These are phyloP conservation scores for Pandemis corylana DNA, from an alignment of 2,888 invertebrate genomes.

Conservation along the genomic window DNA sequence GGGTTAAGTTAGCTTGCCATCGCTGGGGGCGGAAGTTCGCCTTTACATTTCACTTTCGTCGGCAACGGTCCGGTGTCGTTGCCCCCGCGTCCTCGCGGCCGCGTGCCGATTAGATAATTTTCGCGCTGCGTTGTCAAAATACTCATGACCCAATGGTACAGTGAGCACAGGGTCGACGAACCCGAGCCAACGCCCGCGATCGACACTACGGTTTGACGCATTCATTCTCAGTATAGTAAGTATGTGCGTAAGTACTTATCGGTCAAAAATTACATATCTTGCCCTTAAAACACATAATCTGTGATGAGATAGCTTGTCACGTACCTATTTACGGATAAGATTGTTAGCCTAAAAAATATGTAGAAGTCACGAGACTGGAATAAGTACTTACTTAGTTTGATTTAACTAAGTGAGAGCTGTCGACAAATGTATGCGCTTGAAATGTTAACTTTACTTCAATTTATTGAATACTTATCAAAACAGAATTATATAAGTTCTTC, in stretches of 20 bases:
- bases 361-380: not conserved
- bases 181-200: slow-evolving; percentile 54
- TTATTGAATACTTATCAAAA: not conserved
- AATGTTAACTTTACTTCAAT: not conserved
- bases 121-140: slow-evolving; percentile 83
- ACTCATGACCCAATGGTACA: slow-evolving; percentile 84
- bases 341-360: not conserved
- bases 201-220: slow-evolving; percentile 6
- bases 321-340: not conserved
- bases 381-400: not conserved
- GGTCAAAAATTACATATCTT: slow-evolving; percentile 2
- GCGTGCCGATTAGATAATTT: slow-evolving; percentile 85
- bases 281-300: not conserved
- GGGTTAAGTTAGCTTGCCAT: slow-evolving; percentile 23
- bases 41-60: slow-evolving; percentile 81
- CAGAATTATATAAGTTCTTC: not conserved
- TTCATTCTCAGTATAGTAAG: slow-evolving; percentile 10
- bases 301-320: not conserved
- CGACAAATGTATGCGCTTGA: no score
- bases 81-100: slow-evolving; percentile 79
- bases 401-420: not conserved
- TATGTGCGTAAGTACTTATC: not conserved
- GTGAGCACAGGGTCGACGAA: slow-evolving; percentile 76
- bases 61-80: slow-evolving; percentile 72
- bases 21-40: slow-evolving; percentile 29